These are phyloP conservation scores for Pelecanus crispus DNA, from an alignment of 2,113 vertebrate genomes.

Conservation along the genomic window DNA sequence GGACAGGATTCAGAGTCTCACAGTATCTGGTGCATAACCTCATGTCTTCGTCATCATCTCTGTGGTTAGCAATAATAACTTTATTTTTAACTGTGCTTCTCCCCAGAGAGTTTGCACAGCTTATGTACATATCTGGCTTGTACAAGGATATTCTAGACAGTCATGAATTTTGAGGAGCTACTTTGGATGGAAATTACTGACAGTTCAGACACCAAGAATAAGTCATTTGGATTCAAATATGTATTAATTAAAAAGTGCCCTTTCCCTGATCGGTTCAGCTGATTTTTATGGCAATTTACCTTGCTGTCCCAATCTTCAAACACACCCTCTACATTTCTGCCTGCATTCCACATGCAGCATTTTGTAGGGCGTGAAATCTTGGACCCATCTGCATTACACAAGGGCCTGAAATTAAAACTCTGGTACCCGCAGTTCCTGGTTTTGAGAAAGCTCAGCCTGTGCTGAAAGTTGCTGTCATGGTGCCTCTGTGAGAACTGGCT, in stretches of 20 bases:
- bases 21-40: neutral
- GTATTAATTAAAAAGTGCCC: slow-evolving; percentile 15
- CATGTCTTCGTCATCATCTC: neutral
- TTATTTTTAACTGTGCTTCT: slow-evolving; percentile 41
- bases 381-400: neutral
- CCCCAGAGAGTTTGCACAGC: neutral
- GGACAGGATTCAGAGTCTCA: neutral
- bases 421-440: neutral
- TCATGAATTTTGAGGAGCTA: slow-evolving; percentile 32
- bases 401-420: slow-evolving; percentile 8
- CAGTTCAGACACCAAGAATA: neutral
- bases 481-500: neutral
- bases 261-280: neutral
- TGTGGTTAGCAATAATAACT: neutral
- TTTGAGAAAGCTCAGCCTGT: neutral
- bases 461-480: neutral
- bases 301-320: neutral
- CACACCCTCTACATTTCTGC: neutral
- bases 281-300: neutral
- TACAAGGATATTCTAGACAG: neutral
- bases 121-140: neutral
- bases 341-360: neutral
- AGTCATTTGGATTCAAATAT: neutral
- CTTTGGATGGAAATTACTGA: slow-evolving; percentile 23
- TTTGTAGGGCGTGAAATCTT: neutral